Evolutionary conservation across 2,888 invertebrate species (phyloP), one percentile per base, ranked within the genome.

Genomic region (Eumacrocentrus americanus): DNA sequence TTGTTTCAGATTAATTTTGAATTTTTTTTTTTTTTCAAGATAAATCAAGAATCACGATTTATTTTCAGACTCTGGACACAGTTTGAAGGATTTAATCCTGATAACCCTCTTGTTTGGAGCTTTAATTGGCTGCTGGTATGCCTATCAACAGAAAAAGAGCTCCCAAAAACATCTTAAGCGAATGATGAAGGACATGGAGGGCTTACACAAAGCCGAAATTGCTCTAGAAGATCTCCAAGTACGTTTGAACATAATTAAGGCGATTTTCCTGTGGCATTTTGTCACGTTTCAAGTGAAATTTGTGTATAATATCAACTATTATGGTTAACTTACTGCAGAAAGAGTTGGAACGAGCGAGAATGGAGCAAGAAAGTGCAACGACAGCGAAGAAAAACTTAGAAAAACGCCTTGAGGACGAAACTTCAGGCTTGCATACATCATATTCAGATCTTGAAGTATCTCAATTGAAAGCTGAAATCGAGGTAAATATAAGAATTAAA

Each of bases 161-260:
- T 94, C 94, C 35, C 91, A 93, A 72, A 85, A 86, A 64, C 92
- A 98, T 79, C 85, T 98, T 64, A 88, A 89, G 68, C 88, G 94
- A 62, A 96, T 99, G 95, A 90, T 95, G 79, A 89, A 90, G 67
- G 95, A 97, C 72, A 94, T 97, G 92, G 95, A 95, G 75, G 91
- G 92, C 71, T 84, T 95, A 66, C 90, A 94, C 72, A 91, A 90
- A 74, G 96, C 96, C 0, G 96, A 97, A 81, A 86, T 92, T 74
- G 91, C 92, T 6, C 83, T 97, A 35, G 89, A 90, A 74, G 90
- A 92, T 76, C 86, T 97, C 82, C 95, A 95, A 83, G 83, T 83
- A 70, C n/a, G 29, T 47, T 42, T 12, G 2, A 42, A 12, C 12
- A 11, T 37, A 37, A n/a, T 12, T 3, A 37, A 3, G 5, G 37